Conservation (phyloP, 2,113 vertebrate genomes). For the Onychorhynchus coronatus region DNA sequence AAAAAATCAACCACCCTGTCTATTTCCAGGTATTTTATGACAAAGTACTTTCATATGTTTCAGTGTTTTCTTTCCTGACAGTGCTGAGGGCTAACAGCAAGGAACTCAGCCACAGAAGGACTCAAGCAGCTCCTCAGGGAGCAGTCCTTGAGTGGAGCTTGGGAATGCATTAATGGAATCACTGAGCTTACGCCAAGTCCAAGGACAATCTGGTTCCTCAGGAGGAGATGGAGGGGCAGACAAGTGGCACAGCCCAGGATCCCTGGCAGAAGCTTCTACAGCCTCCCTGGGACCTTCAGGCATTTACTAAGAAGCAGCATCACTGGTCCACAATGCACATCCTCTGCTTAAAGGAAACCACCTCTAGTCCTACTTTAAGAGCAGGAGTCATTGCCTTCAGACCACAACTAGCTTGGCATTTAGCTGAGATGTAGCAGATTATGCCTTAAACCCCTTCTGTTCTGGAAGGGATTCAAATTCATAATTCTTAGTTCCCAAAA, state of each 20-base stretch:
- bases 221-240: not conserved
- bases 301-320: not conserved
- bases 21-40: not conserved
- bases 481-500: not conserved
- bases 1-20: not conserved
- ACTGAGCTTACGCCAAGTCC: not conserved
- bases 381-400: not conserved
- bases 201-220: not conserved
- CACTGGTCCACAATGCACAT: not conserved
- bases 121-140: not conserved
- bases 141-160: not conserved
- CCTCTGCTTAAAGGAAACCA: not conserved
- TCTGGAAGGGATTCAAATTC: not conserved
- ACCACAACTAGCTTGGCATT: not conserved
- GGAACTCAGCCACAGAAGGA: not conserved
- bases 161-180: not conserved
- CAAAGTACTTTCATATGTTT: not conserved
- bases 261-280: not conserved
- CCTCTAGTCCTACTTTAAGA: not conserved
- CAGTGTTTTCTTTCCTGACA: not conserved
- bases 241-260: not conserved
- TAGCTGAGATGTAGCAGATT: not conserved
- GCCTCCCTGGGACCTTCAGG: not conserved
- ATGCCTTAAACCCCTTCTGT: not conserved
- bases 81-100: not conserved